Evolutionary conservation across 2,113 vertebrate genomes (phyloP).

Genomic region (Ahaetulla prasina): DNA sequence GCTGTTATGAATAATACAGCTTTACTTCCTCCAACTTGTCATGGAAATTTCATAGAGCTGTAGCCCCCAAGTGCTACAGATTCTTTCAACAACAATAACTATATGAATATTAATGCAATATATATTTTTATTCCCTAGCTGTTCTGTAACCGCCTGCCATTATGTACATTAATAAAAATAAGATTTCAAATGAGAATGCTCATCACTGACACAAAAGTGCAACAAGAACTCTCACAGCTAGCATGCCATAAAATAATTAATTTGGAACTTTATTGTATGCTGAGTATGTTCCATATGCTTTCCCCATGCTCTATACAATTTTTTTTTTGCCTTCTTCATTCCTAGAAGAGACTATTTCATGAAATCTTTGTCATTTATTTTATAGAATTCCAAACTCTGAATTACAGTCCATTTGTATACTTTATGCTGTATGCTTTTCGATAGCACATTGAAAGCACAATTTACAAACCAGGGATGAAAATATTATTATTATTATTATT

Average conservation of each 20-base stretch:
- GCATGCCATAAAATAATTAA: conserved; percentile 21
- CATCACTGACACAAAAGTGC: conserved; percentile 25
- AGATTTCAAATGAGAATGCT: conserved; percentile 36
- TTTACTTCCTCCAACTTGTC: conserved; percentile 34
- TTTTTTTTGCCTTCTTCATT: conserved; percentile 16
- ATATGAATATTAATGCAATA: conserved; percentile 51
- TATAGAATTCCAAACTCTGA: background rate
- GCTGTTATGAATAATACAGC: conserved; percentile 43
- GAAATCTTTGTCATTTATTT: background rate
- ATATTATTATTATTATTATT: no score
- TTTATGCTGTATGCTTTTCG: background rate
- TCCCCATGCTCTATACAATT: background rate
- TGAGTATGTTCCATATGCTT: conserved; percentile 31
- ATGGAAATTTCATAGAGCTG: conserved; percentile 45
- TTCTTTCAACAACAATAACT: conserved; percentile 22
- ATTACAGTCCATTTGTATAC: background rate
- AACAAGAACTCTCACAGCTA: conserved; percentile 29
- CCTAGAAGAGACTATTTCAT: background rate
- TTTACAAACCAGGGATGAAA: background rate
- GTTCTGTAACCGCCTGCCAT: conserved; percentile 48
- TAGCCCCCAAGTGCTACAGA: conserved; percentile 36
- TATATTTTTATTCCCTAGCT: conserved; percentile 42
- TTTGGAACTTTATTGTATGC: conserved; percentile 7
- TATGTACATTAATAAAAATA: conserved; percentile 45
- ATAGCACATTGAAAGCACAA: background rate